Evolutionary conservation across 2,888 invertebrate species (phyloP).

Genomic region (Caradrina clavipalpis): DNA sequence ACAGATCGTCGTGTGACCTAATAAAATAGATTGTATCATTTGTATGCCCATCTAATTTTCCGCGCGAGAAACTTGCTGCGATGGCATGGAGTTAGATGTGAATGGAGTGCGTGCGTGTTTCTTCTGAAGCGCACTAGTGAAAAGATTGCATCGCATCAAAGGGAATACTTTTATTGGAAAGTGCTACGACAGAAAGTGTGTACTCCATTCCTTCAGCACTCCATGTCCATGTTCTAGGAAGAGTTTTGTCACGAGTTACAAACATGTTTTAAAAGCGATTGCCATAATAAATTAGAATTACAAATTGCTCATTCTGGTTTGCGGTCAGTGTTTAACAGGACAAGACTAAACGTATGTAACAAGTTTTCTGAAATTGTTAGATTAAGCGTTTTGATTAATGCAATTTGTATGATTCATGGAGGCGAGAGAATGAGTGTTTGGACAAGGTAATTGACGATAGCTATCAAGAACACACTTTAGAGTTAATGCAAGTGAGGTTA

Average conservation of each 20-base stretch:
- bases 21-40: slow-evolving; percentile 76
- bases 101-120: slow-evolving; percentile 27
- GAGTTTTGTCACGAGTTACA: slow-evolving; percentile 6
- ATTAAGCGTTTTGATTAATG: slow-evolving; percentile 25
- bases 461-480: slow-evolving; percentile 15
- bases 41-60: slow-evolving; percentile 79
- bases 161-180: not conserved
- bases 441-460: slow-evolving; percentile 32
- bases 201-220: slow-evolving; percentile 3
- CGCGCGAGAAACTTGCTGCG: slow-evolving; percentile 69
- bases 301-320: slow-evolving; percentile 50
- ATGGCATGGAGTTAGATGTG: slow-evolving; percentile 8
- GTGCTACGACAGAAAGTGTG: not conserved
- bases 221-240: not conserved
- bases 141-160: slow-evolving; percentile 14
- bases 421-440: slow-evolving; percentile 14
- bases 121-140: slow-evolving; percentile 8
- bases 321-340: slow-evolving; percentile 52
- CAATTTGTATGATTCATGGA: slow-evolving; percentile 25
- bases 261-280: slow-evolving; percentile 30
- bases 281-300: slow-evolving; percentile 46
- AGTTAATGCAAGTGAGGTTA: slow-evolving; percentile 4
- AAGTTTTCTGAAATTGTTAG: slow-evolving; percentile 42
- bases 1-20: slow-evolving; percentile 66
- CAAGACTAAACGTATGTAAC: slow-evolving; percentile 49